These are phyloP conservation scores for Apodemia duryi DNA, from an alignment of 2,888 invertebrate genomes.

Conservation along the genomic window DNA sequence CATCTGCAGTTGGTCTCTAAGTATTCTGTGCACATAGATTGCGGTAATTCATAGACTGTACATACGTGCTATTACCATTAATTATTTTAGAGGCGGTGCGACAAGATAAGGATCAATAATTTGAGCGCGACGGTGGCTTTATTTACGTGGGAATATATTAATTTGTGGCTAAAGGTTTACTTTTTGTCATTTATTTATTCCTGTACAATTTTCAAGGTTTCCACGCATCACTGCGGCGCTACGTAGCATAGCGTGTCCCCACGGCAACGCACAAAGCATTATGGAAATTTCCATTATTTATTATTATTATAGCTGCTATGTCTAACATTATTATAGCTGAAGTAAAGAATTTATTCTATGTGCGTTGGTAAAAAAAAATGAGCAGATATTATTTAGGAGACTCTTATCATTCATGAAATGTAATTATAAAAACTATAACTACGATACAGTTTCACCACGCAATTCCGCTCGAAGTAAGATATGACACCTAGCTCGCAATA, in stretches of 20 bases:
- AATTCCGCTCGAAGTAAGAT: too few relatives aligned
- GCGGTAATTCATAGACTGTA: neutral
- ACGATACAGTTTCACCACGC: neutral
- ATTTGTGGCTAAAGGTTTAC: neutral
- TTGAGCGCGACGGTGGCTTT: neutral
- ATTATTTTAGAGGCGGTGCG: neutral
- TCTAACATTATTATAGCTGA: neutral
- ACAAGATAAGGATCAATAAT: slow-evolving; percentile 1
- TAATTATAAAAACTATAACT: neutral
- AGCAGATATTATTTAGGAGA: neutral
- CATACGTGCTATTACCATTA: neutral
- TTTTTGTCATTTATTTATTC: neutral
- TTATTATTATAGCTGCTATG: neutral
- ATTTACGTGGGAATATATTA: neutral
- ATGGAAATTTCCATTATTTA: neutral
- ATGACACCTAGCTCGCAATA: too few relatives aligned
- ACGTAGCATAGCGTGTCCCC: neutral
- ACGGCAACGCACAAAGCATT: neutral
- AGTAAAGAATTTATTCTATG: neutral
- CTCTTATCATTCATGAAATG: neutral
- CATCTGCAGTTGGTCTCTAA: too few relatives aligned
- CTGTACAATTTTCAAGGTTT: slow-evolving; percentile 9
- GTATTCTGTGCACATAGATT: too few relatives aligned
- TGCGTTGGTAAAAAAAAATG: too few relatives aligned
- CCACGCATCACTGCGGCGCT: neutral